Conservation (phyloP, 2,888 invertebrate genomes). For the Drosophila barbarae region DNA sequence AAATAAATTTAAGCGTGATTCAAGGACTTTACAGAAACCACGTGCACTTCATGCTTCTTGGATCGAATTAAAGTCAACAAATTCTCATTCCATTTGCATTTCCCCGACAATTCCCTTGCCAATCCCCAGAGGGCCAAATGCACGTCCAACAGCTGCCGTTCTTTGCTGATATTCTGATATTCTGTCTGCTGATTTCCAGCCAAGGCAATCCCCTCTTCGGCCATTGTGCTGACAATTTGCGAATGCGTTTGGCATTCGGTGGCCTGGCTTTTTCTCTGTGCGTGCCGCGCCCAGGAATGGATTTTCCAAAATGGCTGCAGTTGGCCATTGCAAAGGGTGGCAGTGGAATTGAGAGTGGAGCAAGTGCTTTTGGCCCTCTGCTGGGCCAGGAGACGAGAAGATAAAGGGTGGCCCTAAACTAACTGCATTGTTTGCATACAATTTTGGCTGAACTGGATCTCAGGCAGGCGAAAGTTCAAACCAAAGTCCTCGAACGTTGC, state of each 20-base stretch:
- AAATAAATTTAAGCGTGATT: neutral
- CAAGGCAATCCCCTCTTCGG: slow-evolving; percentile 30
- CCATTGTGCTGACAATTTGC: slow-evolving; percentile 30
- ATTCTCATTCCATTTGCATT: slow-evolving; percentile 20
- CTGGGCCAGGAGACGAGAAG: neutral
- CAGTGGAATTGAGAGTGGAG: slow-evolving; percentile 1
- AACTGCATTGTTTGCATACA: slow-evolving; percentile 44
- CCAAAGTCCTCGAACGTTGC: slow-evolving; percentile 38
- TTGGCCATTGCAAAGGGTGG: neutral
- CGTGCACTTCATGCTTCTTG: neutral
- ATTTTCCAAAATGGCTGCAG: slow-evolving; percentile 28
- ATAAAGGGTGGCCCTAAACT: slow-evolving; percentile 19
- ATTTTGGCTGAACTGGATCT: slow-evolving; percentile 14
- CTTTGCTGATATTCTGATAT: slow-evolving; percentile 12
- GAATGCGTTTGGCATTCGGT: slow-evolving; percentile 31
- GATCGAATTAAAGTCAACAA: slow-evolving; percentile 6
- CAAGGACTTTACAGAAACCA: neutral
- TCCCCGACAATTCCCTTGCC: neutral
- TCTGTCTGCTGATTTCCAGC: slow-evolving; percentile 13
- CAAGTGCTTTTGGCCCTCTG: neutral
- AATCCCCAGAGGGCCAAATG: slow-evolving; percentile 8
- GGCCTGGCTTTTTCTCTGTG: slow-evolving; percentile 41
- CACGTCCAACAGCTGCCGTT: slow-evolving; percentile 26
- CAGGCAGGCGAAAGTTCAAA: slow-evolving; percentile 39
- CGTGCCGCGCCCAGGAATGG: slow-evolving; percentile 40